Base-by-base conservation (phyloP, 2,797 vertebrate genomes). In the Decapterus maruadsi region DNA sequence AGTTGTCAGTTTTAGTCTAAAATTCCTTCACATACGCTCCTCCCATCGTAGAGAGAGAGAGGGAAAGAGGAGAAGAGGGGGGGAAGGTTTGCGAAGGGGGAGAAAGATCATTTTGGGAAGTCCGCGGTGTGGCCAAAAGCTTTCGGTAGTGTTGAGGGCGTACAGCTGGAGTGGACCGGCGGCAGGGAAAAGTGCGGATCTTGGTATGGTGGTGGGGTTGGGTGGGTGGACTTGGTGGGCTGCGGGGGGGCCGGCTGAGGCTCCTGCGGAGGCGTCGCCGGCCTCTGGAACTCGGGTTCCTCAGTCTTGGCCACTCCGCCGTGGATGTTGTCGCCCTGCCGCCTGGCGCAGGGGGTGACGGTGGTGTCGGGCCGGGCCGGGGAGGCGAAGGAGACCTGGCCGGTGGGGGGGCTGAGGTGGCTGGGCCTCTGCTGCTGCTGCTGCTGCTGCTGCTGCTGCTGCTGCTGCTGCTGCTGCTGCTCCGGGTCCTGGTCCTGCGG, bases 251-350 rank as follows among this genome's bases (percentile, higher is more conserved):
- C 85, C 0, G 89, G 87, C 72, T 91, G 91, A 11, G 87, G 89
- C 66, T 93, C 86, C 70, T 68, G 79, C 1, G 92, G 78, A 2
- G 94, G 93, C 0, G 90, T 92, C 0, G 86, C 88, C 0, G 94
- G 92, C 75, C 89, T 93, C 86, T 92, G 93, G 80, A 93, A 91
- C 81, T 88, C 81, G 0, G 85, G 87, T 26, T 93, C 91, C 11
- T 94, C 84, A 0, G 92, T 88, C 74, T 95, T 94, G 63, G 89
- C 70, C 78, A 94, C 92, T 22, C 92, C 93, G 9, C 96, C 95
- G 54, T 55, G 89, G 62, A 95, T 90, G 75, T 88, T 56, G 83
- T 96, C 96, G 31, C 70, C 90, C 83, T 94, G 92, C 57, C 87
- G 88, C 81, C 80, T 64, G 46, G 90, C 82, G 78, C 90, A 88